Base-by-base conservation (phyloP, 2,888 invertebrate genomes). In the Halocaridina rubra region DNA sequence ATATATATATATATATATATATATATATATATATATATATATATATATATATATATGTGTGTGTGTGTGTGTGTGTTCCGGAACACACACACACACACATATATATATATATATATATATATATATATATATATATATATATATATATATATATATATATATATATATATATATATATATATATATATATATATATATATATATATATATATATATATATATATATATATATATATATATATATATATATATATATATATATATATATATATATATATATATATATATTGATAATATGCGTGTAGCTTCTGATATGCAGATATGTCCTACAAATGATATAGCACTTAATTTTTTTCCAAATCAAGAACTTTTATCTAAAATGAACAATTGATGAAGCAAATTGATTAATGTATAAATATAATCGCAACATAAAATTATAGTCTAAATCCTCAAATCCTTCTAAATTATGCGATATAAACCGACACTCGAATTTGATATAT, bases 1-100 rank as follows among this genome's bases (percentile, higher is more conserved):
- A 53, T 75, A 39, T 75, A 39, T 75, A 39, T 75, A 75, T 75
- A 75, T 75, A 75, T 75, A 75, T 75, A 75, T 75, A 53, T 75
- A 53, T 53, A 75, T 75, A 53, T 75, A 75, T 75, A 53, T 75
- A 75, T 75, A 75, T 46, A 75, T 75, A 75, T 46, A 75, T 75
- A 75, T 75, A 75, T 46, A 75, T 46, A 75, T 75, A 75, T 46
- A 75, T 75, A 75, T 39, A 53, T 46, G 0, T 1, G 13, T 64
- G 29, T 64, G 3, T 64, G 0, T n/a, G 13, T 53, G 16, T 53
- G 4, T 53, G 5, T 53, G 16, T 3, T 10, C 0, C 0, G 13
- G 19, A n/a, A 53, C 24, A 64, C 10, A 64, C 10, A 64, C 24
- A 64, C 3, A 64, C 10, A 64, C 10, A 64, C 24, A 64, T 64